Evolutionary conservation across 2,888 invertebrate genomes (phyloP).

Genomic region (Thymelicus acteon): DNA sequence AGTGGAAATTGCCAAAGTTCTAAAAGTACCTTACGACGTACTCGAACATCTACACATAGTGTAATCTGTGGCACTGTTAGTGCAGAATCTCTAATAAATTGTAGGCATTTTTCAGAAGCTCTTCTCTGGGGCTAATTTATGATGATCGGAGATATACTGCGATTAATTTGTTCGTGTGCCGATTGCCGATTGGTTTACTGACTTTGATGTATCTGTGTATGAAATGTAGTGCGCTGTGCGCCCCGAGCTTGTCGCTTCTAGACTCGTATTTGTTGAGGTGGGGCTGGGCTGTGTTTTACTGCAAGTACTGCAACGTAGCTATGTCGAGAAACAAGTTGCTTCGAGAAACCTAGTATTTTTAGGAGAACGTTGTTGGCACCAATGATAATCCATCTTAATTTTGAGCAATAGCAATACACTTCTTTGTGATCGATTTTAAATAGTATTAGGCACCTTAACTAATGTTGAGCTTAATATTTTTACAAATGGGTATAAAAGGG

Average conservation of each 20-base stretch:
- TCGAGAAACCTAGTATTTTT: no score
- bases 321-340: no score
- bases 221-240: constrained; percentile 10
- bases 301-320: no score
- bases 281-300: no score
- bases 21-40: neutral
- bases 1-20: no score
- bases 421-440: no score
- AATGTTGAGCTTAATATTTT: no score
- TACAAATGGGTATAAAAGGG: no score
- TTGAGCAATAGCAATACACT: no score
- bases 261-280: neutral
- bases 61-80: constrained; percentile 12
- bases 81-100: constrained; percentile 36
- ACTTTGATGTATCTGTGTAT: constrained; percentile 32
- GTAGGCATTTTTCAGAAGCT: constrained; percentile 37
- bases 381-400: no score
- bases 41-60: neutral
- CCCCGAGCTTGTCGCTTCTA: neutral
- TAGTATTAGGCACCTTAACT: no score
- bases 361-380: no score
- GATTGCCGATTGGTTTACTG: constrained; percentile 29
- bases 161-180: constrained; percentile 36
- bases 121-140: constrained; percentile 30
- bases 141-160: constrained; percentile 37